These are phyloP conservation scores for Sterna hirundo DNA, from an alignment of 2,113 vertebrate species.

Conservation along the genomic window DNA sequence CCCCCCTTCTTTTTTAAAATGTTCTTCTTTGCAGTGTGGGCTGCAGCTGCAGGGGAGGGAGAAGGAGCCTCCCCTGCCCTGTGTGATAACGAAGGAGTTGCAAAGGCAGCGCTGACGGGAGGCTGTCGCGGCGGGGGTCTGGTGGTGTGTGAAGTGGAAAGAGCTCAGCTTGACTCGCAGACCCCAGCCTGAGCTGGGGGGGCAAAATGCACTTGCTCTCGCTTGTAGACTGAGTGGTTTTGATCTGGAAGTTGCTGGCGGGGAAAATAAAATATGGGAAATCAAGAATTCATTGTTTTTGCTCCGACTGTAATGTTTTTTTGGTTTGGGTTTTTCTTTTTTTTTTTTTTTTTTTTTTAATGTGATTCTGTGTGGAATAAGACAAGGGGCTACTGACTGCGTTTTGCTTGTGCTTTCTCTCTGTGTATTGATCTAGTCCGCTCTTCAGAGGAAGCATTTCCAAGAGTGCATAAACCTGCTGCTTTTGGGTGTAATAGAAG, in stretches of 20 bases:
- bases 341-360: neutral
- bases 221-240: neutral
- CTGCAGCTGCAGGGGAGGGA: neutral
- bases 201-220: neutral
- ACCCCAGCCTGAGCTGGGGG: neutral
- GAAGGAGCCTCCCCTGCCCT: fast-evolving
- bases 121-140: fast-evolving
- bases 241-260: neutral
- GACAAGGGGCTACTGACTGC: neutral
- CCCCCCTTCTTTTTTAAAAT: no score
- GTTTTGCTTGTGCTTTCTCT: neutral
- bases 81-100: fast-evolving
- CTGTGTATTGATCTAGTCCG: neutral
- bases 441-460: neutral
- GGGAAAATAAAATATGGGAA: conserved; percentile 16
- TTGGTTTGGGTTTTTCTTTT: neutral
- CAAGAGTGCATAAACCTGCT: conserved; percentile 1
- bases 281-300: neutral
- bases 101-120: neutral
- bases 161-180: neutral
- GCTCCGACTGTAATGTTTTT: neutral
- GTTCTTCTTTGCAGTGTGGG: neutral
- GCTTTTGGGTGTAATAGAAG: neutral
- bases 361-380: neutral
- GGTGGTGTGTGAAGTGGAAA: neutral